These are phyloP conservation scores for Propsilocerus akamusi DNA, from an alignment of 1,140 invertebrate species.

Conservation along the genomic window DNA sequence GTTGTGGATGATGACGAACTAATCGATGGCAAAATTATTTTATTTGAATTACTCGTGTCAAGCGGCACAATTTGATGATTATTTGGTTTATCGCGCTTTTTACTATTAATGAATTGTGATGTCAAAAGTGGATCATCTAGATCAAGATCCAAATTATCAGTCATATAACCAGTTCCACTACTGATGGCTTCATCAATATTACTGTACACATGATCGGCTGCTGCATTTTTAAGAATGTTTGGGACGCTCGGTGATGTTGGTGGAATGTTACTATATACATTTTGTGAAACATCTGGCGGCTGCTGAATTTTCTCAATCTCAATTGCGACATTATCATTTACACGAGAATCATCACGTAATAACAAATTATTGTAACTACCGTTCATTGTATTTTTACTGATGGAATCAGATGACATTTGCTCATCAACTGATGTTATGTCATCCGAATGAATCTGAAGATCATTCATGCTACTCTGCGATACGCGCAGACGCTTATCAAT, in stretches of 20 bases:
- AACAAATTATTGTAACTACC: not conserved
- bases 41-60: conserved; percentile 1
- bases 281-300: conserved; percentile 11
- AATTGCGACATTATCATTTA: not conserved
- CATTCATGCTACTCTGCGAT: not conserved
- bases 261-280: conserved; percentile 22
- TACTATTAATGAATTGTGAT: not conserved
- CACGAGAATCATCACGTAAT: not conserved
- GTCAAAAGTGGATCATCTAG: conserved; percentile 22
- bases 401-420: not conserved
- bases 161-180: not conserved
- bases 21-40: not conserved
- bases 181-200: not conserved
- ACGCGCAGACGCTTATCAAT: not conserved
- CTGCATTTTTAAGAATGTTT: not conserved
- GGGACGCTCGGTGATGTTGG: not conserved
- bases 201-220: not conserved
- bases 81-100: not conserved
- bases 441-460: not conserved
- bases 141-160: conserved; percentile 16
- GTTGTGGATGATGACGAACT: not conserved
- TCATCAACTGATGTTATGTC: not conserved
- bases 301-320: not conserved
- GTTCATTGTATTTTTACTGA: not conserved
- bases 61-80: not conserved